Conservation (phyloP, 1,140 invertebrate genomes). For the Scaptomyza montana region DNA sequence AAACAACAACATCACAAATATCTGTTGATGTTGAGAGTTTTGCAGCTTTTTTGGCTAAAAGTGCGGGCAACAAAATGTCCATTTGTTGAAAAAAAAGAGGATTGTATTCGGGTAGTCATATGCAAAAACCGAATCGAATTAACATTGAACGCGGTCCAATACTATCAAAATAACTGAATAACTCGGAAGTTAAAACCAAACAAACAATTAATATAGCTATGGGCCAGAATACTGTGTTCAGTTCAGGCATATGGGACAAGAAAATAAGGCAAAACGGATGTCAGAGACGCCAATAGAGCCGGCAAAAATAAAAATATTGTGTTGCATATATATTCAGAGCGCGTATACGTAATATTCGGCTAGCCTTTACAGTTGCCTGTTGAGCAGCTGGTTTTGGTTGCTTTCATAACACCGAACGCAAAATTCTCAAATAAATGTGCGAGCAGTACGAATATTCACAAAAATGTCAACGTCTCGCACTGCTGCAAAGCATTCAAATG, state of each 20-base stretch:
- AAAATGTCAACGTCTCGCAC: constrained; percentile 48
- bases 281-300: constrained; percentile 33
- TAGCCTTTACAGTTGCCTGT: constrained; percentile 10
- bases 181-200: constrained; percentile 15
- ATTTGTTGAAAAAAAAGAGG: no score
- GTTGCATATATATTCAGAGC: constrained; percentile 32
- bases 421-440: constrained; percentile 68
- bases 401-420: constrained; percentile 40
- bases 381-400: neutral
- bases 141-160: constrained; percentile 14
- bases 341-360: constrained; percentile 60
- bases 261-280: constrained; percentile 18
- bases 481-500: constrained; percentile 57
- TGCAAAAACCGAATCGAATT: constrained; percentile 20
- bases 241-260: neutral
- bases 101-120: neutral
- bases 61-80: constrained; percentile 11
- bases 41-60: constrained; percentile 40
- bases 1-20: constrained; percentile 20
- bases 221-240: neutral
- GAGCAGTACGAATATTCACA: constrained; percentile 28
- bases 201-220: constrained; percentile 54
- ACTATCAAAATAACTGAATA: constrained; percentile 28
- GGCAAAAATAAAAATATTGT: constrained; percentile 20
- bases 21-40: constrained; percentile 18